Evolutionary conservation across 2,888 invertebrate genomes (phyloP), one percentile per base, ranked within the genome.

Genomic region (Dolichomitus sp.): DNA sequence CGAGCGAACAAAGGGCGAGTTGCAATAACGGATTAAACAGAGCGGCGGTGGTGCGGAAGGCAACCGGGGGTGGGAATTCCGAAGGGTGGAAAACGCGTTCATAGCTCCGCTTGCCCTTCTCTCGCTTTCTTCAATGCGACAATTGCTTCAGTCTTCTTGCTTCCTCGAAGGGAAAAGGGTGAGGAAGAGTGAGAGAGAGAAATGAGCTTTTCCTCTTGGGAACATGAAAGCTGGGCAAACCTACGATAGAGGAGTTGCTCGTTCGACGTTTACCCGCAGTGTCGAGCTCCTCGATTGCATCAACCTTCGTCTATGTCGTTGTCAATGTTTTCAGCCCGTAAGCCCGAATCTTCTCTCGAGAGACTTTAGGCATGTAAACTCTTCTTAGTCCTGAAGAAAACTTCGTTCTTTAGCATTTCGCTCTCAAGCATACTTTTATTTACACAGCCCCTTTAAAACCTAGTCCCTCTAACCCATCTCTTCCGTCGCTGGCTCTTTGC

Each of bases 21-120:
- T 73, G 48, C 73, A 73, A 73, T 73, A 73, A 73, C 73, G 73
- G 73, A 73, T 73, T 73, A 61, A 50, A 73, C 73, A 23, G 73
- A 61, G 52, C 23, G 61, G n/a, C 45, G 30, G 17, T 19, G 72
- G 72, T 4, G 45, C 70, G 59, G 57, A 59, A 54, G 70, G 27
- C 11, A 30, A 48, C 4, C 14, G 40, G 27, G 50, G 61, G 48
- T 14, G 23, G 48, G n/a, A 37, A 59, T 61, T 61, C 33, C 73
- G 33, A 57, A 57, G 54, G 70, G 70, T 42, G 33, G 40, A 65
- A 9, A 42, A 57, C 7, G 48, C 48, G 23, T 57, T 42, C 40
- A 17, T 42, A 70, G 70, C 57, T 57, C 57, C 12, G 57, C 4
- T 45, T 42, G 37, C 7, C 57, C 42, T 70, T 61, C n/a, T 42